Evolutionary conservation across 92 coral and sea anemone species (phyloP), one percentile per base, ranked within the genome.

Genomic region (Epizoanthus fatuus): DNA sequence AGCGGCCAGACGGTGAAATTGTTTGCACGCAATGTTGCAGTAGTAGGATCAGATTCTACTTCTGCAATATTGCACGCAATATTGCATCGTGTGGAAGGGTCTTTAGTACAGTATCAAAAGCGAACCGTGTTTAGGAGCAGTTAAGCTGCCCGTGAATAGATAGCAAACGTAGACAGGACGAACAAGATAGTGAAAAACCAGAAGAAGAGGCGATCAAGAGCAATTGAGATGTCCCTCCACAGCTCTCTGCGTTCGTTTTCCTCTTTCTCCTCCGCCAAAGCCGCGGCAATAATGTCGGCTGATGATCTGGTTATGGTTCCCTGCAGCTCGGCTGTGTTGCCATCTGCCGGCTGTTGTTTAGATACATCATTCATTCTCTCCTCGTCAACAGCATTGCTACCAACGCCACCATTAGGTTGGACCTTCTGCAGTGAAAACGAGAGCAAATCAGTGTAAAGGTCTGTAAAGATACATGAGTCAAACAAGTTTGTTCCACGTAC

Each of bases 191-290:
- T 9, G n/a, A 66, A 66, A 14, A 66, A 16, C 72, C 72, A 66
- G 39, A 66, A 66, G 25, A 66, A 66, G 42, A 66, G 72, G 39
- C 72, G 72, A 44, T 66, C 72, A 35, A 66, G 42, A 9, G 72
- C 72, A 19, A 66, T 35, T 29, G 72, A 39, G n/a, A 66, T 66
- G 16, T 38, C 72, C n/a, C 72, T 39, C 72, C 72, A 66, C 45
- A 44, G 14, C 47, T 66, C 49, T 32, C 72, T 66, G 1, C 72
- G 72, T 35, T 29, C 45, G 20, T 66, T 66, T 37, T 66, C 72
- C 1, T 66, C 39, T 7, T 66, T 66, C 42, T 66, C 72, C 15
- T 66, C 72, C 42, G 12, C 45, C 72, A 66, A 13, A 11, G 72
- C 47, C 14, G 7, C 17, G 42, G 72, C 72, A 29, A 66, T 66